Percentiles rank a stretch among this genome's conserved stretches.
Evolutionary conservation across 2,797 vertebrate genomes (phyloP).

Genomic region (Prunella strophiata): DNA sequence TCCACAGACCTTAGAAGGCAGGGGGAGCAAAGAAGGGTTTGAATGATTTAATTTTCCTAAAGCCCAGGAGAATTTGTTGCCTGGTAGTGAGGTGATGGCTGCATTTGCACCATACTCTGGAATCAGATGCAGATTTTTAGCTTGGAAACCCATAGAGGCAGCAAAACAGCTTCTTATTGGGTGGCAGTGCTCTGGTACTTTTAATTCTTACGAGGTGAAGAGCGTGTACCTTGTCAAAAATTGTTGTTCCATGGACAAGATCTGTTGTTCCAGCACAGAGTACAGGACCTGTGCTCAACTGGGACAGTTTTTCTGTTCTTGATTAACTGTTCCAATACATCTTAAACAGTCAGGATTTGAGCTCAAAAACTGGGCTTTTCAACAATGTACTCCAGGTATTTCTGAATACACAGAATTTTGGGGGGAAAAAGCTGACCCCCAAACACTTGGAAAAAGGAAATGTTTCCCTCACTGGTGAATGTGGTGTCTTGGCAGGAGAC

Average conservation of each 20-base stretch:
- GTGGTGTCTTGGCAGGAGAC: constrained; percentile 79
- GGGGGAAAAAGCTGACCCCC: neutral
- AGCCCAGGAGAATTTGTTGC: neutral
- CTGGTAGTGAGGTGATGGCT: neutral
- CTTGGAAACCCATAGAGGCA: neutral
- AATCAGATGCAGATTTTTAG: neutral
- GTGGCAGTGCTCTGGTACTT: neutral
- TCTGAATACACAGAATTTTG: neutral
- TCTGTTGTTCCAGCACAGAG: neutral
- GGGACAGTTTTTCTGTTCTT: neutral
- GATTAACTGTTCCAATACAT: neutral
- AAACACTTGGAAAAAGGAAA: neutral
- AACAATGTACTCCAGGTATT: neutral
- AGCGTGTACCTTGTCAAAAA: accelerated
- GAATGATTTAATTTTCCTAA: neutral
- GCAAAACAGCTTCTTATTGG: neutral
- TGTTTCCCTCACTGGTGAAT: neutral
- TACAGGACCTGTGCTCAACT: neutral
- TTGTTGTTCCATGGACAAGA: neutral
- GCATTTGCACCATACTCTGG: neutral
- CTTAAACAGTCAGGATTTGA: neutral
- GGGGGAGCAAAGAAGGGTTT: neutral
- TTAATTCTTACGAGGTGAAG: neutral
- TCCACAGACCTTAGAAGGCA: neutral
- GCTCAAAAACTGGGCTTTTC: neutral